These are phyloP conservation scores for Augiades crinisus DNA, from an alignment of 2,888 invertebrate genomes.

Conservation along the genomic window DNA sequence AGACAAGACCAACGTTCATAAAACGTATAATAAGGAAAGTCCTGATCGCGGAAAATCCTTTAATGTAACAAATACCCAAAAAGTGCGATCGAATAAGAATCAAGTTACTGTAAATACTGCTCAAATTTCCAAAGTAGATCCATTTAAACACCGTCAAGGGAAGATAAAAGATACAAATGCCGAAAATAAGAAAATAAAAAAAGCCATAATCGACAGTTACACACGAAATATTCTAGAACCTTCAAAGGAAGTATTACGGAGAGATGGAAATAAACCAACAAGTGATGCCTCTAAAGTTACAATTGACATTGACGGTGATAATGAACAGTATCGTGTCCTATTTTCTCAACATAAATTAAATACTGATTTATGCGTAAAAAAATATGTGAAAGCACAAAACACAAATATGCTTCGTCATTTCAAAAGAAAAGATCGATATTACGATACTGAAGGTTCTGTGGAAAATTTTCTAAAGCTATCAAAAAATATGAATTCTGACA, in stretches of 20 bases:
- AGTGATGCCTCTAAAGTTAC: conserved; percentile 49
- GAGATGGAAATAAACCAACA: conserved; percentile 27
- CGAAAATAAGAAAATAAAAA: conserved; percentile 45
- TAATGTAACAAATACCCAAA: neutral
- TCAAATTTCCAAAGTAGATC: conserved; percentile 1
- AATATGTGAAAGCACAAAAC: conserved; percentile 39
- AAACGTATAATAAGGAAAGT: neutral
- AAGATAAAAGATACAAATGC: conserved; percentile 39
- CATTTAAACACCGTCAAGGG: conserved; percentile 24
- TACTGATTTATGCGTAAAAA: conserved; percentile 49
- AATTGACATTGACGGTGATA: conserved; percentile 56
- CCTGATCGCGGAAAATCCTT: neutral
- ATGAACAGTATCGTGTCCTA: conserved; percentile 53
- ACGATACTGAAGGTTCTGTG: conserved; percentile 31
- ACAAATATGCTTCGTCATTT: conserved; percentile 15
- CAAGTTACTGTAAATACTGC: conserved; percentile 2
- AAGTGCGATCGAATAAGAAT: conserved; percentile 10
- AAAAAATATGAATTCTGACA: conserved; percentile 18
- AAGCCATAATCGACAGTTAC: conserved; percentile 50
- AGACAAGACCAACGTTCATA: conserved; percentile 28
- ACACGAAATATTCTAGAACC: conserved; percentile 40
- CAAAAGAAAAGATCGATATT: neutral
- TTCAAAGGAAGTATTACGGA: neutral
- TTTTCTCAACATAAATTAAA: conserved; percentile 45
- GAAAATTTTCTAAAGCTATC: conserved; percentile 39